Evolutionary conservation across 2,797 vertebrate genomes (phyloP), one percentile per base, ranked within the genome.

Genomic region (Monodelphis domestica): DNA sequence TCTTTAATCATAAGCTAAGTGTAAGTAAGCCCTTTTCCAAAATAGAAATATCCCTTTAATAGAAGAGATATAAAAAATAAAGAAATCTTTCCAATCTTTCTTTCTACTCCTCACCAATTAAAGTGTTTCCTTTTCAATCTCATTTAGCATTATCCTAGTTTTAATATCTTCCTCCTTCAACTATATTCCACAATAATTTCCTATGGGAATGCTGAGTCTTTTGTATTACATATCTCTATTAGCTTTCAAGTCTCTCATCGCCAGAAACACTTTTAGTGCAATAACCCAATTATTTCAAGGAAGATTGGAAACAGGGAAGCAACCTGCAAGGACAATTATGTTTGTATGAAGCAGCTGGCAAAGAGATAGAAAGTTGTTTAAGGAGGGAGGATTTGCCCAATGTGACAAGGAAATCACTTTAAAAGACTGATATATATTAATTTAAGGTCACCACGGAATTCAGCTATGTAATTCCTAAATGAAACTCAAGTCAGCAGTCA

Each of bases 281-380:
- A 95, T 96, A 97, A 96, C 29, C 63, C 90, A 96, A 96, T 97
- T 97, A 95, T 91, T 93, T 30, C 96, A 93, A 96, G 97, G 95
- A 91, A 97, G 89, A 97, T 53, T 94, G 38, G 59, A 97, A 97
- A 93, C 95, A 92, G 93, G 91, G 89, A 93, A 91, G 15, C 87
- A 94, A 84, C 56, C 63, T 87, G 84, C 52, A 70, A 92, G 96
- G 97, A 92, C 90, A 97, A 95, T 95, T 97, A 92, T 6, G 50
- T 95, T 96, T 94, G 95, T 95, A 26, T 96, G 88, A 96, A 97
- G 90, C 0, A 0, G 95, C 95, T 21, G 12, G 33, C 12, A n/a
- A 63, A 29, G 12, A 87, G 91, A 70, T 91, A 90, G 29, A 56
- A 92, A 92, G 53, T 84, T 93, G 57, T 6, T 3, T 56, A n/a